Evolutionary conservation across 2,797 vertebrate species (phyloP).

Genomic region (Apogon hyalosoma): DNA sequence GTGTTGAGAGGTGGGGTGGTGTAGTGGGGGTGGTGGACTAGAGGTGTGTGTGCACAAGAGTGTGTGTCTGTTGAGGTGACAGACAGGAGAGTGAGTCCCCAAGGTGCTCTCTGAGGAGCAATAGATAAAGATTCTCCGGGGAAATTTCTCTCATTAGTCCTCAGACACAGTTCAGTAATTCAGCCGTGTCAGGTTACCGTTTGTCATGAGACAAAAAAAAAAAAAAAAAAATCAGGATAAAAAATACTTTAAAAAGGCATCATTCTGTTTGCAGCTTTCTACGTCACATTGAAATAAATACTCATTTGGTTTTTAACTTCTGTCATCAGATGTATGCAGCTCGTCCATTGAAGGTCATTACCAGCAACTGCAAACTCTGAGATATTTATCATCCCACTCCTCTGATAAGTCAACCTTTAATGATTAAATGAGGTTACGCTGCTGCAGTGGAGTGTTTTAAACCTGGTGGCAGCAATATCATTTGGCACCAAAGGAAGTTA

Average conservation of each 20-base stretch:
- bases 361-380: conserved; percentile 55
- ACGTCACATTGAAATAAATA: conserved; percentile 76
- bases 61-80: conserved; percentile 86
- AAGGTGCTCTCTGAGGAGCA: conserved; percentile 93
- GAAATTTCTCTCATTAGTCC: conserved; percentile 98
- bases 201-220: conserved; percentile 88
- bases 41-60: conserved; percentile 55
- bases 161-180: conserved; percentile 98
- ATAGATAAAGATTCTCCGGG: conserved; percentile 96
- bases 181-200: conserved; percentile 92
- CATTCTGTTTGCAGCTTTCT: conserved; percentile 83
- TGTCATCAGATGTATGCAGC: conserved; percentile 28
- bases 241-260: conserved; percentile 41
- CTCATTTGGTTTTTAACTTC: conserved; percentile 62
- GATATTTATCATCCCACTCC: conserved; percentile 57
- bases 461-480: conserved; percentile 50
- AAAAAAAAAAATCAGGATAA: conserved; percentile 26
- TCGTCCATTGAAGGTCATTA: conserved; percentile 55
- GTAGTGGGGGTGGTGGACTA: conserved; percentile 9
- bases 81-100: conserved; percentile 92
- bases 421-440: conserved; percentile 70
- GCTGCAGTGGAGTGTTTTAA: conserved; percentile 52
- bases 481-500: conserved; percentile 37
- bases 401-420: conserved; percentile 71
- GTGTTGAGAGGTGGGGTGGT: conserved; percentile 43